Percentiles rank a stretch among this genome's conserved stretches.
Conservation (phyloP, 2,797 vertebrate species). For the Dendrocincla tyrannina region DNA sequence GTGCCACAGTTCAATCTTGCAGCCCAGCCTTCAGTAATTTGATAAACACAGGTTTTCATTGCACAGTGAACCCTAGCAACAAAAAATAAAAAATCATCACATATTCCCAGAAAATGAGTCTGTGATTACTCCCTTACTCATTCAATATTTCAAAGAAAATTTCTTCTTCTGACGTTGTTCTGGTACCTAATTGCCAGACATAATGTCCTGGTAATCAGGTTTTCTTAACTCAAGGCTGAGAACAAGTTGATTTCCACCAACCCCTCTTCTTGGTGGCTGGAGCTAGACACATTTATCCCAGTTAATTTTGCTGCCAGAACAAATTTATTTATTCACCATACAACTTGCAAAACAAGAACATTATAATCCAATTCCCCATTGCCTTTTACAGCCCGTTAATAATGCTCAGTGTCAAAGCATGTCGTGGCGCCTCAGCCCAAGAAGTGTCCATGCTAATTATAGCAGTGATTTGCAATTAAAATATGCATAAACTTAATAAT, state of each 20-base stretch:
- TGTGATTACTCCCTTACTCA: background rate
- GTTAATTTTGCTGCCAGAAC: conserved; percentile 42
- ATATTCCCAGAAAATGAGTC: conserved; percentile 4
- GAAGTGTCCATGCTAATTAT: background rate
- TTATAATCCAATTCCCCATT: conserved; percentile 28
- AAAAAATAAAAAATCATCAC: background rate
- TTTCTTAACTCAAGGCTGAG: conserved; percentile 13
- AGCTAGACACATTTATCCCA: conserved; percentile 18
- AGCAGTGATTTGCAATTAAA: conserved; percentile 2
- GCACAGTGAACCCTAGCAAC: background rate
- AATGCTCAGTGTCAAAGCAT: background rate
- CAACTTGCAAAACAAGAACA: conserved; percentile 49
- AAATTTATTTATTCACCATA: conserved; percentile 39
- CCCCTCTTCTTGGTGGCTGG: background rate
- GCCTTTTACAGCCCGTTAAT: conserved; percentile 45
- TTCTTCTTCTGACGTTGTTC: background rate
- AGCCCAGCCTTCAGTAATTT: background rate
- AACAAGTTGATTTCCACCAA: background rate
- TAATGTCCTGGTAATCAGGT: background rate
- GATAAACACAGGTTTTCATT: background rate
- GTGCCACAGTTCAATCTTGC: background rate
- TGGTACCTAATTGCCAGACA: conserved; percentile 46
- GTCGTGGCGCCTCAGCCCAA: background rate
- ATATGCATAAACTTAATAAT: background rate
- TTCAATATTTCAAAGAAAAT: conserved; percentile 35